Base-by-base conservation (phyloP, 2,888 invertebrate species). In the Iphiclides podalirius region DNA sequence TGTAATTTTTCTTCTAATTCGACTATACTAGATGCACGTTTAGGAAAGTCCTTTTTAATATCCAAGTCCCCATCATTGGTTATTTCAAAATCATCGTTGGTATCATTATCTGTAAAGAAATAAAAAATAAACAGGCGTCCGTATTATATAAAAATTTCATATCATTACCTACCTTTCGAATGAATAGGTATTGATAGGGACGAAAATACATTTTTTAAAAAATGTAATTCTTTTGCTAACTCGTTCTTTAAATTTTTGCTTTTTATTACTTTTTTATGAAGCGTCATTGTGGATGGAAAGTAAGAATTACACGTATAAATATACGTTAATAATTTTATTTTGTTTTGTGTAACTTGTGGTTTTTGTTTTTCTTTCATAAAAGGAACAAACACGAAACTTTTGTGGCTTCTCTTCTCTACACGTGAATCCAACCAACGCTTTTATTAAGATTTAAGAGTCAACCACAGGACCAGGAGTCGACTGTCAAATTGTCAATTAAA, bases 1-100 rank as follows among this genome's bases (percentile, higher is more conserved):
- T 91, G 85, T 6, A 94, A 73, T 61, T 92, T 90, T 51, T 92
- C 87, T 63, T 93, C 91, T 28, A 94, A 76, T 65, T 94, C 94
- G 43, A 90, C 81, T 53, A 93, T 90, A 40, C 90, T 92, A 48
- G 86, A 82, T 8, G 93, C 93, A 58, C 93, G 78, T 44, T 79
- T 74, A 1, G 82, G 78, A 50, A 66, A 31, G 42, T 73, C 72
- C 52, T 74, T 72, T 7, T 75, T 73, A 50, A 72, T 67, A 53
- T 66, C 67, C 34, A 63, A 66, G 49, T 61, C 58, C 16, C 58
- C 64, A 28, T 71, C 71, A 58, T 73, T 74, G 8, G 68, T 67
- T 41, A 83, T 75, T 64, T 80, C 82, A 64, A 75, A 75, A 43
- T 83, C 80, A 60, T 71, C 59, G 55, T 80, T 70, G 37, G 79